A percentile compares a stretch with the other conserved stretches of the same genome.
phyloP scores from a whole-genome alignment of 2,113 vertebrate species.

The Carettochelys insculpta region DNA sequence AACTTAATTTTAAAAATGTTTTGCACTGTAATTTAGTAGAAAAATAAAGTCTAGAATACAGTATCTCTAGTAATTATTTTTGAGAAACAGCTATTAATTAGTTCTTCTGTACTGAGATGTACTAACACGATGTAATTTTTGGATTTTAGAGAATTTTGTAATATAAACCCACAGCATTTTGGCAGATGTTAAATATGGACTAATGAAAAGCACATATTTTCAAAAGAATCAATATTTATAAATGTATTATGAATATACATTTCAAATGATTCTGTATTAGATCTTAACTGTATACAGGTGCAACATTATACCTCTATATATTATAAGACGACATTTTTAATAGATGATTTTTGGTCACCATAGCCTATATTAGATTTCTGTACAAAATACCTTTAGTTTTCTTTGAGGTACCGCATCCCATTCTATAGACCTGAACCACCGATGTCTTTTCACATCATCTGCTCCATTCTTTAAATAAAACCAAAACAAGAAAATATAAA shows the following conservation, averaged over 20 bases:
- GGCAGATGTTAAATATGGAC: background rate
- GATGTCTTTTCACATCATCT: slow-evolving; percentile 91
- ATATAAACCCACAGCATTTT: background rate
- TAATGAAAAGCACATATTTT: background rate
- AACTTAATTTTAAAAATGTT: slow-evolving; percentile 22
- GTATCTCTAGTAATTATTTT: background rate
- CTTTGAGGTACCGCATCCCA: slow-evolving; percentile 90
- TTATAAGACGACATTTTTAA: background rate
- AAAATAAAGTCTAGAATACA: background rate
- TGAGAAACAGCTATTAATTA: background rate
- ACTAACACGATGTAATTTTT: background rate
- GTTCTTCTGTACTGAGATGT: background rate
- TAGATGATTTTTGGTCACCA: background rate
- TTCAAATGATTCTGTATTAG: background rate
- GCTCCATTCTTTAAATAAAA: slow-evolving; percentile 86
- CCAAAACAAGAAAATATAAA: background rate
- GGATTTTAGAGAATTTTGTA: background rate
- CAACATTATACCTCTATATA: background rate
- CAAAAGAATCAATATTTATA: background rate
- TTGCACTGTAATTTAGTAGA: slow-evolving; percentile 26
- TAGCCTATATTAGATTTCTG: background rate
- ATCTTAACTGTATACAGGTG: background rate
- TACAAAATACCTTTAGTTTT: slow-evolving; percentile 85
- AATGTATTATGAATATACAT: background rate
- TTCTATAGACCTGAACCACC: slow-evolving; percentile 93